These are phyloP conservation scores for Chloropsis hardwickii DNA, from an alignment of 2,113 vertebrate species.

Conservation along the genomic window DNA sequence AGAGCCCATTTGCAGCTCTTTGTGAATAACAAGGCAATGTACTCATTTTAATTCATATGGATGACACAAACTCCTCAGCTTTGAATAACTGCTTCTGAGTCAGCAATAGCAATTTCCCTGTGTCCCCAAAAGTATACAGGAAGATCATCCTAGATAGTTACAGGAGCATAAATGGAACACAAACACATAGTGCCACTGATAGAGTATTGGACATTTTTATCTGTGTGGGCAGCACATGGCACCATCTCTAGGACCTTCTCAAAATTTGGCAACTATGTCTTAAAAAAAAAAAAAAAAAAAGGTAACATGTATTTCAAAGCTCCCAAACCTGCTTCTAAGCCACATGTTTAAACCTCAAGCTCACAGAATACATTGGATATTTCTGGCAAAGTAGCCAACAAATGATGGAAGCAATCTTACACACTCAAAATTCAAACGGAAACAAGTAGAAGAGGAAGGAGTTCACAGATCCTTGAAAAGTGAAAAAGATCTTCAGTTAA, in stretches of 20 bases:
- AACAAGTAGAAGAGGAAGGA: not conserved
- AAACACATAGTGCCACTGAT: not conserved
- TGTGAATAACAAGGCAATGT: not conserved
- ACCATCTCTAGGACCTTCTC: not conserved
- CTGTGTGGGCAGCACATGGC: not conserved
- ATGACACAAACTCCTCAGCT: not conserved
- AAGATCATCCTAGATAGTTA: not conserved
- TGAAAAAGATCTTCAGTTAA: not conserved
- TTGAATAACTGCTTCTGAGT: not conserved
- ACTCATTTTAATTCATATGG: not conserved
- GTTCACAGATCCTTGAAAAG: not conserved
- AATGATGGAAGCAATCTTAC: not conserved
- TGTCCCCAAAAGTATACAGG: not conserved
- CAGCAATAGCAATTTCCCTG: not conserved
- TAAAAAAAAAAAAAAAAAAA: not conserved
- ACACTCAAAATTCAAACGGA: not conserved
- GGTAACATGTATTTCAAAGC: not conserved
- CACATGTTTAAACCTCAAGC: not conserved
- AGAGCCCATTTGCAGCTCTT: not conserved
- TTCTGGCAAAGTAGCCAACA: not conserved
- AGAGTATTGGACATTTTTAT: not conserved
- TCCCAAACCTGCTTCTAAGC: not conserved
- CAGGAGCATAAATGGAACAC: not conserved
- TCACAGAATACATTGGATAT: not conserved
- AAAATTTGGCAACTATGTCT: fast-evolving